phyloP scores from a whole-genome alignment of 2,888 invertebrate species.

The Tyria jacobaeae region DNA sequence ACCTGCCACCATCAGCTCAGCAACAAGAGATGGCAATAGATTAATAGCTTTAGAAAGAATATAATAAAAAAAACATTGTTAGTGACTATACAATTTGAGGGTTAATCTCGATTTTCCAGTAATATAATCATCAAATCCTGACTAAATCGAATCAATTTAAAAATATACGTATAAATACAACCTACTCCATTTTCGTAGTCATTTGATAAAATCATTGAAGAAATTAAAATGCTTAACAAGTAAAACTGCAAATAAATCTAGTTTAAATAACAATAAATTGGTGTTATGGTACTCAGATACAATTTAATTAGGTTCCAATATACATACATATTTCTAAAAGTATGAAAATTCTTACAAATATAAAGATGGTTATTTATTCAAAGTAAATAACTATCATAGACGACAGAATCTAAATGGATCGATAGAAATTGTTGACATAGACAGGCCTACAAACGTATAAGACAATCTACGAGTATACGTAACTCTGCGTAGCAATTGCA shows the following conservation, averaged over 20 bases:
- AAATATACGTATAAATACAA: too few species aligned
- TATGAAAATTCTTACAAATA: not conserved
- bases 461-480: slow-evolving; percentile 6
- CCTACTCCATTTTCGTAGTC: too few species aligned
- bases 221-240: not conserved
- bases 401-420: not conserved
- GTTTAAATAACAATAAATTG: not conserved
- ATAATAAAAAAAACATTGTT: too few species aligned
- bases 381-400: not conserved
- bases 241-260: not conserved
- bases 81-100: too few species aligned
- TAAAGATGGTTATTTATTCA: too few species aligned
- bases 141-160: too few species aligned
- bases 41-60: too few species aligned
- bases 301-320: not conserved
- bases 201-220: too few species aligned
- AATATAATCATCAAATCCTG: too few species aligned
- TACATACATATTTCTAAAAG: not conserved
- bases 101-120: too few species aligned
- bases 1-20: too few species aligned
- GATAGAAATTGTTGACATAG: not conserved
- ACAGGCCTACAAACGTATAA: slow-evolving; percentile 4
- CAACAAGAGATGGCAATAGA: too few species aligned
- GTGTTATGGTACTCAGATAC: not conserved
- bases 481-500: slow-evolving; percentile 40